These are phyloP conservation scores for Sussaba pulchella DNA, from an alignment of 2,888 invertebrate species.

Conservation along the genomic window DNA sequence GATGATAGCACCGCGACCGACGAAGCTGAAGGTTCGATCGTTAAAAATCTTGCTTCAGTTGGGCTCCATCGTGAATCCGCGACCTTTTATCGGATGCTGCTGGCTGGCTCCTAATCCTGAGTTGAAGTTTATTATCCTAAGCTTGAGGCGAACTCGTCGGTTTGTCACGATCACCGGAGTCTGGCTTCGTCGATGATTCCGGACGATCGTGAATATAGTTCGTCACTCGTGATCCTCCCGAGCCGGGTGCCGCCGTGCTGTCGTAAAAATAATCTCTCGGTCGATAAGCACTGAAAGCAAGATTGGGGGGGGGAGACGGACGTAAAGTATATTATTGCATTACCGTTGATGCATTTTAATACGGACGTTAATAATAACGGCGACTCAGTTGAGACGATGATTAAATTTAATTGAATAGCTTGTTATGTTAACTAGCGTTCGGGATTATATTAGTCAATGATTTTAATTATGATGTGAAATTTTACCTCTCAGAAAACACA, in stretches of 20 bases:
- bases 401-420: too few species aligned
- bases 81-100: slow-evolving; percentile 15
- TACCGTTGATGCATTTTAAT: background rate
- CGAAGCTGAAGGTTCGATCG: slow-evolving; percentile 6
- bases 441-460: too few species aligned
- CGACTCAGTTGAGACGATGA: too few species aligned
- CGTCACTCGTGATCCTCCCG: slow-evolving; percentile 77
- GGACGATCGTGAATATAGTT: slow-evolving; percentile 79
- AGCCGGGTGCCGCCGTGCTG: slow-evolving; percentile 78
- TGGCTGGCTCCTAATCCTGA: slow-evolving; percentile 72
- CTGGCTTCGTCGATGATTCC: slow-evolving; percentile 78
- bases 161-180: slow-evolving; percentile 77
- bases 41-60: background rate
- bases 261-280: slow-evolving; percentile 81
- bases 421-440: too few species aligned
- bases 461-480: too few species aligned
- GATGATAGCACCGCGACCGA: slow-evolving; percentile 14
- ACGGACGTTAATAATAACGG: slow-evolving; percentile 7
- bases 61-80: background rate
- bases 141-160: slow-evolving; percentile 77
- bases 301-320: slow-evolving; percentile 1
- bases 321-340: background rate
- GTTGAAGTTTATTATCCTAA: slow-evolving; percentile 78
- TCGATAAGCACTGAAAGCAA: slow-evolving; percentile 77
- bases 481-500: too few species aligned